Base-by-base conservation (phyloP, 2,113 vertebrate species). In the Chloropsis cyanopogon region DNA sequence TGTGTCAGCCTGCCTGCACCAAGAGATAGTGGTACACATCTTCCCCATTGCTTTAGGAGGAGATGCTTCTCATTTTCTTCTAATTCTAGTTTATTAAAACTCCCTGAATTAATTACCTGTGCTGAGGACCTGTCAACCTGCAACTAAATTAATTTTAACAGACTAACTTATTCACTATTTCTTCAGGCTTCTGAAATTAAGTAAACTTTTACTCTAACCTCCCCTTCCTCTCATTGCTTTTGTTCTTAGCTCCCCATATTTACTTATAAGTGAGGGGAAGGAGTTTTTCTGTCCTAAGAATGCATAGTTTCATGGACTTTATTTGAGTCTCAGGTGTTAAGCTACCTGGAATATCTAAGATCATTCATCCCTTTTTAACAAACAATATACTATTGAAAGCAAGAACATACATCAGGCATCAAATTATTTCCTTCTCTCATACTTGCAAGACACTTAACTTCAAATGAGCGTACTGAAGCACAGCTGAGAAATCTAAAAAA, bases 111-210 rank as follows among this genome's bases (percentile, higher is more conserved):
- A 93, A 95, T 92, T 94, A 66, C 66, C 50, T 88, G 54, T 88
- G 59, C 66, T 84, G 59, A 89, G 57, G 22, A 92, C 56, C 75
- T 83, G 68, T 42, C 87, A 90, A 77, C 50, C 71, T 90, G 63
- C 39, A 87, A 73, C 12, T 91, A 90, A 90, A 90, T 91, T 11
- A 90, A 94, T 94, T 95, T 91, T 52, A 95, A 66, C 41, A 78
- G 52, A 39, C 22, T 91, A 70, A 86, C 91, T 87, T 94, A 89
- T 76, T 76, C 59, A 54, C 13, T 66, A 20, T 72, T 66, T 82
- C 63, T 92, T 82, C 79, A 80, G 6, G 47, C n/a, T 70, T 75
- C 84, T 77, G 63, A 76, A 91, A 90, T 87, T 41, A 71, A 52
- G 47, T 56, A n/a, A 75, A 22, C 47, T 75, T 52, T 71, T 70